Percentiles rank a stretch among this genome's conserved stretches.
These are phyloP conservation scores for Zapus hudsonius DNA, from an alignment of 2,113 vertebrate species.

Conservation along the genomic window DNA sequence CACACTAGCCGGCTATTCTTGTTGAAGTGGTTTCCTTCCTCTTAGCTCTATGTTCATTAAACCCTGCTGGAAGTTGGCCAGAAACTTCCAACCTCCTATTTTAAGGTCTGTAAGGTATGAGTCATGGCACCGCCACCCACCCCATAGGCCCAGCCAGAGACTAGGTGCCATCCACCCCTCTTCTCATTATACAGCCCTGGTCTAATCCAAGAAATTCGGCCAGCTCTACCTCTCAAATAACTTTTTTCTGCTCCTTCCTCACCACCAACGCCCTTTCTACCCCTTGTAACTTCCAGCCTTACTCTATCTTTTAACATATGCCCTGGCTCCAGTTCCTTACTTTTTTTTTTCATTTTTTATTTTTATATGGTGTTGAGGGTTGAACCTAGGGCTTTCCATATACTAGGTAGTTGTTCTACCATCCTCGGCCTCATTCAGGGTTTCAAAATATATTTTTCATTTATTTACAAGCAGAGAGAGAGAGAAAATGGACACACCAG, in stretches of 20 bases:
- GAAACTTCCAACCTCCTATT: background rate
- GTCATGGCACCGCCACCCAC: slow-evolving; percentile 35
- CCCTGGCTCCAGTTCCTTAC: background rate
- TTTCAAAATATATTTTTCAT: no score
- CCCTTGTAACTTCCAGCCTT: background rate
- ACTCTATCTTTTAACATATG: background rate
- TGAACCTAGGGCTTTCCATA: background rate
- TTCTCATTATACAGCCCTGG: background rate
- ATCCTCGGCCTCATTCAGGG: no score
- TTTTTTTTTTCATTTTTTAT: background rate
- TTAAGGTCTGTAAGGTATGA: slow-evolving; percentile 7
- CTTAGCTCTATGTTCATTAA: slow-evolving; percentile 28
- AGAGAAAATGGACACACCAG: no score
- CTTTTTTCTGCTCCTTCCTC: background rate
- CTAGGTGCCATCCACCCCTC: background rate
- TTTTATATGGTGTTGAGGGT: no score
- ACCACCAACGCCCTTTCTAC: background rate
- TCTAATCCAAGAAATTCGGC: background rate
- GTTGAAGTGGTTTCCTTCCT: background rate
- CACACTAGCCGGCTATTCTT: slow-evolving; percentile 12
- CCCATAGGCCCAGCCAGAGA: background rate
- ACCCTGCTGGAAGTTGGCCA: background rate
- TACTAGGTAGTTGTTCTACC: background rate
- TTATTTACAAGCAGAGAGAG: no score
- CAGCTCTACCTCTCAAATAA: background rate